phyloP scores from a whole-genome alignment of 2,888 invertebrate genomes.

The Alentia gelatinosa region DNA sequence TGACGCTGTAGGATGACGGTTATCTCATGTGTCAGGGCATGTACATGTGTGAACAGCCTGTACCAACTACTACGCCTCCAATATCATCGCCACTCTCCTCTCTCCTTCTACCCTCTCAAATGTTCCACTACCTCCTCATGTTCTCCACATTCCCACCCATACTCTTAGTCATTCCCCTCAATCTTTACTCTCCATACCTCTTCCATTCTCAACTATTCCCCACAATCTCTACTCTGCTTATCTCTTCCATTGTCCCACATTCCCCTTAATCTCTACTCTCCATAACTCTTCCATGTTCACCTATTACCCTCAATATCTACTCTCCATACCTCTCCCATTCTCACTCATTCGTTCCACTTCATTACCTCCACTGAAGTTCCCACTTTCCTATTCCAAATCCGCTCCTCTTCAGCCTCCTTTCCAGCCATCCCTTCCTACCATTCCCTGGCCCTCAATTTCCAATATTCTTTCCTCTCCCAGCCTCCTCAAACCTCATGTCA shows the following conservation, averaged over 20 bases:
- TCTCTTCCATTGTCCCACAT: neutral
- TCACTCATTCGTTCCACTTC: neutral
- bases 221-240: neutral
- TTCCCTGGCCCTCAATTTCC: neutral
- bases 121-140: neutral
- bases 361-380: neutral
- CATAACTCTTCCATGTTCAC: neutral
- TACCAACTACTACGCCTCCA: too few relatives aligned
- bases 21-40: too few relatives aligned
- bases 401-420: neutral
- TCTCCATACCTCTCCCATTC: neutral
- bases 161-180: neutral
- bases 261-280: neutral
- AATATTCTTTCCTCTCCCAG: neutral
- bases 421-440: neutral
- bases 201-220: neutral
- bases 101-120: neutral
- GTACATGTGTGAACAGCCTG: too few relatives aligned
- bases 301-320: neutral
- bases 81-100: too few relatives aligned
- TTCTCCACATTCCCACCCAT: neutral
- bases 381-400: neutral
- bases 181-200: neutral
- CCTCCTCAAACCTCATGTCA: neutral
- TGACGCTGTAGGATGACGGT: too few relatives aligned